These are phyloP conservation scores for Venturia canescens DNA, from an alignment of 1,140 invertebrate species.

Conservation along the genomic window DNA sequence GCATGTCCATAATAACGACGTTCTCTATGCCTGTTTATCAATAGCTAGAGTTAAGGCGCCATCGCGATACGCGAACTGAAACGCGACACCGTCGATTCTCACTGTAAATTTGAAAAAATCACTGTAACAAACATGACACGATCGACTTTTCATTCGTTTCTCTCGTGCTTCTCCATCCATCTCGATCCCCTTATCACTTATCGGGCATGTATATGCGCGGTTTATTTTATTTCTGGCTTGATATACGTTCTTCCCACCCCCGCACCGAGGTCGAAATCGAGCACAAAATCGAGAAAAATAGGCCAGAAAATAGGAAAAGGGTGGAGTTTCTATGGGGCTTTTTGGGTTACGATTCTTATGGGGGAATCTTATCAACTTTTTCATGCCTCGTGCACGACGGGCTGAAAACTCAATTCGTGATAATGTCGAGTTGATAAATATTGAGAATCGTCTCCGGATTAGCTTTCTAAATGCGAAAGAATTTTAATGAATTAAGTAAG, in stretches of 20 bases:
- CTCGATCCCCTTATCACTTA: not conserved
- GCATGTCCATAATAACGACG: slow-evolving; percentile 60
- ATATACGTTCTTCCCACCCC: not conserved
- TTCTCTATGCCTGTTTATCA: slow-evolving; percentile 62
- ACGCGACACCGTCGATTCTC: not conserved
- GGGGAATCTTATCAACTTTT: not conserved
- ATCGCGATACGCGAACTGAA: not conserved
- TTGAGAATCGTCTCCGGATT: not conserved
- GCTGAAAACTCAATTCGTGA: not conserved
- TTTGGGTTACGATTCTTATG: not conserved
- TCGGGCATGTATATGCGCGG: not conserved
- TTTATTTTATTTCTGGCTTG: not conserved
- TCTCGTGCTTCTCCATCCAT: not conserved
- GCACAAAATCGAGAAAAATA: not conserved
- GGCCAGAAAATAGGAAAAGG: not conserved
- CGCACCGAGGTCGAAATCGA: not conserved
- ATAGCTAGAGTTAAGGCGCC: slow-evolving; percentile 23
- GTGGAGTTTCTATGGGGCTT: not conserved
- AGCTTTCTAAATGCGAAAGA: not conserved
- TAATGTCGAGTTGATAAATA: not conserved
- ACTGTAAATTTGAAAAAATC: not conserved
- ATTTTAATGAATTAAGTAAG: slow-evolving; percentile 32
- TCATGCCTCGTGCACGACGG: not conserved
- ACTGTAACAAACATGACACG: slow-evolving; percentile 7
- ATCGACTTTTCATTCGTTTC: slow-evolving; percentile 24